These are phyloP conservation scores for Gymnocypris eckloni DNA, from an alignment of 2,797 vertebrate species.

Conservation along the genomic window DNA sequence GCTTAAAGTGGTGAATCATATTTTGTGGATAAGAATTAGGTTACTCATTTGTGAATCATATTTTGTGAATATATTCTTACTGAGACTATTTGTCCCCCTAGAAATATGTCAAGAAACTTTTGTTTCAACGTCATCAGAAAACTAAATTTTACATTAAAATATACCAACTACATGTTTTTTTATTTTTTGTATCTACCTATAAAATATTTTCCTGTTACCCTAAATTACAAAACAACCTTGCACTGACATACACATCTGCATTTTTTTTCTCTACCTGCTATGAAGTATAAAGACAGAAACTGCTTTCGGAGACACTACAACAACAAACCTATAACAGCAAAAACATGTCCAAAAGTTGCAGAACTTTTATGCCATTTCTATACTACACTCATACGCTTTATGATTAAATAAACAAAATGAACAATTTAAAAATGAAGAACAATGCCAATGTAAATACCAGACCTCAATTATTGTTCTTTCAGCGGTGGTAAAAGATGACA, in stretches of 20 bases:
- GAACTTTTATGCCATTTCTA: neutral
- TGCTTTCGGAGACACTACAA: neutral
- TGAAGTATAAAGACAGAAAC: neutral
- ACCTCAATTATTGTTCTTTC: neutral
- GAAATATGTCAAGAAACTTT: neutral
- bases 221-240: neutral
- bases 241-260: constrained; percentile 1
- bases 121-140: neutral
- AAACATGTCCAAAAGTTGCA: neutral
- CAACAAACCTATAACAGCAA: neutral
- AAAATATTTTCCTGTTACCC: neutral
- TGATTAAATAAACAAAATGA: no score
- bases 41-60: neutral
- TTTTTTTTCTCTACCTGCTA: constrained; percentile 3
- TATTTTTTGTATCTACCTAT: neutral
- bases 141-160: neutral
- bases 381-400: no score
- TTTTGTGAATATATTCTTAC: neutral
- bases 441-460: neutral
- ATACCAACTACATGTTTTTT: neutral
- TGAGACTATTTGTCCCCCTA: neutral
- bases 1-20: neutral
- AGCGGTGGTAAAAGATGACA: constrained; percentile 12
- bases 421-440: neutral
- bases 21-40: constrained; percentile 15